Evolutionary conservation across 2,797 vertebrate species (phyloP), one percentile per base, ranked within the genome.

Genomic region (Vultur gryphus): DNA sequence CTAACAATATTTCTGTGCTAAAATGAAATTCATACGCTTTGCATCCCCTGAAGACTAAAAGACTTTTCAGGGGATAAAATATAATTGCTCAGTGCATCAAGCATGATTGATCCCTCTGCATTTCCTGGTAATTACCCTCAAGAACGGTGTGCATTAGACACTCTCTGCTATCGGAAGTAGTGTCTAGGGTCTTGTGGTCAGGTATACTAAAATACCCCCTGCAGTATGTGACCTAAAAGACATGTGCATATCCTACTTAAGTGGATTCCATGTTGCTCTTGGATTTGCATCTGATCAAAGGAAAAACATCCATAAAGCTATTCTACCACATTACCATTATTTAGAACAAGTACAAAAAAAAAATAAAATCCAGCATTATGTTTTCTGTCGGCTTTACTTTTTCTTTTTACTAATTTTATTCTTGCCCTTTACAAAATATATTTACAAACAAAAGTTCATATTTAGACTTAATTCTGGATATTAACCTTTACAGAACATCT

Each of bases 121-220:
- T 92, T 95, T 95, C 83, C 94, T 93, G 81, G 81, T 83, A 96
- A 95, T 93, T 94, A 90, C 49, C 54, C 90, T 87, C n/a, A 84
- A 83, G 92, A 95, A 83, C 44, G 85, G 65, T 1, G 29, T 75
- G 88, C 92, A 84, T 94, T 93, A 96, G 91, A 87, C 84, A 91
- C 76, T 91, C 81, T 80, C 89, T 71, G 41, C 93, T 77, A 66
- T 58, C 5, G 4, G 70, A 90, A 97, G 59, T 15, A 94, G 90
- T 23, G 52, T 29, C 78, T 48, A 52, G 86, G 57, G 84, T 94
- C 81, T 37, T 89, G 86, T 44, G 86, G 90, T 83, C 75, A 79
- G 49, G 52, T 77, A 89, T 73, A 61, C 92, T 89, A 91, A 85
- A 91, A 92, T 8, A 46, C 2, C 31, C 67, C 57, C 67, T 52